Evolutionary conservation across 2,888 invertebrate genomes (phyloP).

Genomic region (Agrochola litura): DNA sequence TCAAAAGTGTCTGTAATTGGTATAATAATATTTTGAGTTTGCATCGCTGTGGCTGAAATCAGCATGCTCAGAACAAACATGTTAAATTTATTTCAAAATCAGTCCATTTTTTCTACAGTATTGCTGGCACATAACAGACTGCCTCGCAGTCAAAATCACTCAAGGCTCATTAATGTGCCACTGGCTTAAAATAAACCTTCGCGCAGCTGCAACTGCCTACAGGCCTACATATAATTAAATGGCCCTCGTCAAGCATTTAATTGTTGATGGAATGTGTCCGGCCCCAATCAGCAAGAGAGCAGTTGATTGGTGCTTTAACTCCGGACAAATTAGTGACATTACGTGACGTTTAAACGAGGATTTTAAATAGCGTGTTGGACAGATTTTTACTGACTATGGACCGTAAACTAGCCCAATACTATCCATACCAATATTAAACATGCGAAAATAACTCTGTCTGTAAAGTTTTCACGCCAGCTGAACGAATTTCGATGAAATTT

Average conservation of each 20-base stretch:
- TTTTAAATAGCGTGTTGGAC: constrained; percentile 13
- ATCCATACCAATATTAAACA: too few relatives aligned
- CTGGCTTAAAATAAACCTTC: constrained; percentile 20
- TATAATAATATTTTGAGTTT: too few relatives aligned
- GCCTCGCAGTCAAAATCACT: not conserved
- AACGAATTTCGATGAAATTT: too few relatives aligned
- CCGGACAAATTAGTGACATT: constrained; percentile 36
- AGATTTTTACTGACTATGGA: not conserved
- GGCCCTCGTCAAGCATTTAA: constrained; percentile 47
- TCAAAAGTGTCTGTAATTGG: too few relatives aligned
- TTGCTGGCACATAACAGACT: not conserved
- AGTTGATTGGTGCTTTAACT: constrained; percentile 57
- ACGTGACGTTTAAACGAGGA: constrained; percentile 27
- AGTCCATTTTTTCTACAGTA: too few relatives aligned
- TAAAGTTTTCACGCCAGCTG: too few relatives aligned
- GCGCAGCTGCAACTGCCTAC: not conserved
- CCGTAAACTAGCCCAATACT: not conserved
- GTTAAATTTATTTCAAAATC: not conserved
- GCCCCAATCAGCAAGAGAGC: constrained; percentile 52
- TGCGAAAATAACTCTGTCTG: too few relatives aligned
- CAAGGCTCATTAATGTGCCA: not conserved
- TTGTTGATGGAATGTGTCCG: constrained; percentile 48
- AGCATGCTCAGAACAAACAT: not conserved
- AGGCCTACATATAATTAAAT: constrained; percentile 15
- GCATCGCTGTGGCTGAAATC: too few relatives aligned